phyloP scores from a whole-genome alignment of 2,113 vertebrate genomes.

The Chionodraco myersi region DNA sequence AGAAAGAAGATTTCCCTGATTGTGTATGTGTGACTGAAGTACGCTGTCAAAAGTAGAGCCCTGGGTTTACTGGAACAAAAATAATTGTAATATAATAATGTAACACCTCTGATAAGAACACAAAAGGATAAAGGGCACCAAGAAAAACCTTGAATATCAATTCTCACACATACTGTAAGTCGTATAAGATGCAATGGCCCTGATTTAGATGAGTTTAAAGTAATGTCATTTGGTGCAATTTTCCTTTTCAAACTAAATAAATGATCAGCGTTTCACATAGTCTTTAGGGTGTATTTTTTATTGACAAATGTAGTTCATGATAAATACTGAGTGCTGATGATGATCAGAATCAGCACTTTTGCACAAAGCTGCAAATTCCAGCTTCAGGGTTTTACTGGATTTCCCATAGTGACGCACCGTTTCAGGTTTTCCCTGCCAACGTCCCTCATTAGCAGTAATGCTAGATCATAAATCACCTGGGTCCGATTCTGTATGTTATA shows the following conservation, averaged over 20 bases:
- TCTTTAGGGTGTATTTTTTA: neutral
- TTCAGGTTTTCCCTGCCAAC: neutral
- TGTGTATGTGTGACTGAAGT: neutral
- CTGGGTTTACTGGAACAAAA: slow-evolving; percentile 27
- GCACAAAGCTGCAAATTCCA: slow-evolving; percentile 3
- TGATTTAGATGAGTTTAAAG: neutral
- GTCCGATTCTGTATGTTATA: neutral
- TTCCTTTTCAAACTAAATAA: neutral
- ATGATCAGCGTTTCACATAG: neutral
- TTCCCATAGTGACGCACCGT: neutral
- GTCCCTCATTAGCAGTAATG: neutral
- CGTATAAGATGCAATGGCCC: neutral
- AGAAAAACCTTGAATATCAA: neutral
- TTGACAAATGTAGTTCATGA: too few species aligned
- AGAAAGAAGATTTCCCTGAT: neutral
- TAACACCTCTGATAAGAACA: slow-evolving; percentile 32
- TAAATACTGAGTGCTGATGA: neutral
- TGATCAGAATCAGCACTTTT: neutral
- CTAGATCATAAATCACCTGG: neutral
- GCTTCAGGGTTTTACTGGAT: slow-evolving; percentile 7
- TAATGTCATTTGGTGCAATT: neutral
- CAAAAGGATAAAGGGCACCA: slow-evolving; percentile 27
- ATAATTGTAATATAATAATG: slow-evolving; percentile 4
- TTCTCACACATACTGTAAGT: neutral
- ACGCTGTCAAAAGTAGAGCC: neutral